Percentiles rank a stretch among this genome's conserved stretches.
These are phyloP conservation scores for Drosophila buzzatii DNA, from an alignment of 2,888 invertebrate species.

Conservation along the genomic window DNA sequence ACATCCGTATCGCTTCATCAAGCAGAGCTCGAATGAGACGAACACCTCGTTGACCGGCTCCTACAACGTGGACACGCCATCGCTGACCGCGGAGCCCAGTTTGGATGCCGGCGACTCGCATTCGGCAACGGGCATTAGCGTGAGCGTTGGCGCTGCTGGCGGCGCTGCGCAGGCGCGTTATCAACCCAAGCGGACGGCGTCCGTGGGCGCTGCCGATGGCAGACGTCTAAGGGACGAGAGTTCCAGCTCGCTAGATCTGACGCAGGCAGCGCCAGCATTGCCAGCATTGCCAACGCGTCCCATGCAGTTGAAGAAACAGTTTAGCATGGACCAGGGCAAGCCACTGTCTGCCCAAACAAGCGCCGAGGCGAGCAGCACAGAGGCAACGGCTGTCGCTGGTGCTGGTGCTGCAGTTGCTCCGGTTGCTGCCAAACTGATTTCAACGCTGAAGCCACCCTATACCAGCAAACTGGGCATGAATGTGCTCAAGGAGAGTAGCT, in stretches of 20 bases:
- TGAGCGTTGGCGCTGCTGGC: slow-evolving; percentile 62
- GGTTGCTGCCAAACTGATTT: slow-evolving; percentile 81
- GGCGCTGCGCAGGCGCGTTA: slow-evolving; percentile 72
- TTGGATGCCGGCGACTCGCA: slow-evolving; percentile 82
- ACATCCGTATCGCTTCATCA: slow-evolving; percentile 85
- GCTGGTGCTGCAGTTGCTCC: slow-evolving; percentile 23
- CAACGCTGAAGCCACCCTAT: slow-evolving; percentile 82
- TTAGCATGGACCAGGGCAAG: slow-evolving; percentile 85
- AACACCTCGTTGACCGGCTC: slow-evolving; percentile 85
- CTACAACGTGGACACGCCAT: slow-evolving; percentile 85
- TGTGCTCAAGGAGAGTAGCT: slow-evolving; percentile 85
- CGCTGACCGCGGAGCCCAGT: slow-evolving; percentile 84
- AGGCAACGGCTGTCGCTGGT: slow-evolving; percentile 27
- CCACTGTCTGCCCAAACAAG: slow-evolving; percentile 69
- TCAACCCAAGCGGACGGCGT: slow-evolving; percentile 82
- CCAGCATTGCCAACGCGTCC: slow-evolving; percentile 80
- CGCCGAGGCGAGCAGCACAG: slow-evolving; percentile 33
- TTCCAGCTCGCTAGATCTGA: slow-evolving; percentile 70
- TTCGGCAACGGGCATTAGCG: slow-evolving; percentile 67
- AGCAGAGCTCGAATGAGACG: slow-evolving; percentile 86
- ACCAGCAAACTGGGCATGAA: slow-evolving; percentile 83
- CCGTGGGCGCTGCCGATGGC: slow-evolving; percentile 81
- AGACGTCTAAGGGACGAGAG: slow-evolving; percentile 71
- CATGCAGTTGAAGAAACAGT: slow-evolving; percentile 85
- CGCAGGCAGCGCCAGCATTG: slow-evolving; percentile 74